Evolutionary conservation across 2,888 invertebrate genomes (phyloP).

Genomic region (Rugalucina vietnamica): DNA sequence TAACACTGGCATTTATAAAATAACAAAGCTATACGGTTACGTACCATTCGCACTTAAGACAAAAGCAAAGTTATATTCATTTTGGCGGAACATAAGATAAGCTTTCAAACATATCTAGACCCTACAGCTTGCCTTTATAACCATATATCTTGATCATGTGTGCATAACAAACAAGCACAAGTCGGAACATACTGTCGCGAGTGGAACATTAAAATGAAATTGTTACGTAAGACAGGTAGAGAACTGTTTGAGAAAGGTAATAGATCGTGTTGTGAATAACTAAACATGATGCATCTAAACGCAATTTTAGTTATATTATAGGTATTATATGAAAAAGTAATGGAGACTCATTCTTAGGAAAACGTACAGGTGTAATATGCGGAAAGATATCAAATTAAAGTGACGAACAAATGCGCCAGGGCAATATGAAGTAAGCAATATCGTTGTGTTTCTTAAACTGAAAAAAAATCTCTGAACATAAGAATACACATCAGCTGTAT

Average conservation of each 20-base stretch:
- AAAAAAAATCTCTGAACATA: not conserved
- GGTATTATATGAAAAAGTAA: not conserved
- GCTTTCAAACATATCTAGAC: not conserved
- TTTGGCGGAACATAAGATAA: not conserved
- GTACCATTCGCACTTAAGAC: not conserved
- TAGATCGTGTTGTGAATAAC: not conserved
- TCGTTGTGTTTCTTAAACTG: not conserved
- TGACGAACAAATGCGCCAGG: too few species aligned
- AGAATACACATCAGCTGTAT: not conserved
- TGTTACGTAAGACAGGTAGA: not conserved
- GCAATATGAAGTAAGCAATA: too few species aligned
- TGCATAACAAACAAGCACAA: not conserved
- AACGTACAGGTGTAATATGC: not conserved
- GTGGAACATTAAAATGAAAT: too few species aligned
- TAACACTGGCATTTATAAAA: too few species aligned
- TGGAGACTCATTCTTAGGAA: not conserved
- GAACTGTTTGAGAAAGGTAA: not conserved
- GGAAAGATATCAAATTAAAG: not conserved
- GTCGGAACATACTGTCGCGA: not conserved
- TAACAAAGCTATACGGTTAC: not conserved
- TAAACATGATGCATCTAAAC: not conserved
- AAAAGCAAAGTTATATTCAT: not conserved
- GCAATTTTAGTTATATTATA: not conserved
- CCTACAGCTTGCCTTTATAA: not conserved
- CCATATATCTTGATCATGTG: not conserved